These are phyloP conservation scores for Buphagus erythrorhynchus DNA, from an alignment of 2,797 vertebrate species.

Conservation along the genomic window DNA sequence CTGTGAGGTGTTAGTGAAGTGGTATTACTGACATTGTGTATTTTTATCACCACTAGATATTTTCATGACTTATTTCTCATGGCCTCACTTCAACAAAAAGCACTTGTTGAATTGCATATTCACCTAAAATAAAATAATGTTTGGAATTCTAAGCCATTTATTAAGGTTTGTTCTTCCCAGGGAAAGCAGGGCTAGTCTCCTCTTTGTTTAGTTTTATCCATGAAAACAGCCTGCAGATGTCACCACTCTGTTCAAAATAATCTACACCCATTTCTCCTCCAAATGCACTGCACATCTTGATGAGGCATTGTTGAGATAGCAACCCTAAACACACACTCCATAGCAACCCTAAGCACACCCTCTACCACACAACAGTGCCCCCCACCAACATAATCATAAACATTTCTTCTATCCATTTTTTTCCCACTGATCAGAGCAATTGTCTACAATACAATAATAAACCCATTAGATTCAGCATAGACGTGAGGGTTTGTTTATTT, in stretches of 20 bases:
- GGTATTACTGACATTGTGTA: neutral
- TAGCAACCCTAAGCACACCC: neutral
- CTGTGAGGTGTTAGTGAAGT: neutral
- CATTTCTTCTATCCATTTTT: neutral
- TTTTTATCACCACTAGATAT: neutral
- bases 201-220: neutral
- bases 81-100: neutral
- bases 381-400: neutral
- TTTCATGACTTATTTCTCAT: neutral
- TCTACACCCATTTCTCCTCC: neutral
- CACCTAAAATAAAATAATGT: neutral
- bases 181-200: neutral
- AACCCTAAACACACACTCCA: neutral
- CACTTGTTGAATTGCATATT: neutral
- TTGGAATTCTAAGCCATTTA: neutral
- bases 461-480: neutral
- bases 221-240: constrained; percentile 9
- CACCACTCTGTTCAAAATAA: neutral
- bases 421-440: neutral
- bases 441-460: neutral
- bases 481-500: neutral
- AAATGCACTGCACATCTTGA: neutral
- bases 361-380: neutral
- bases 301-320: neutral
- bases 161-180: neutral